phyloP scores from a whole-genome alignment of 2,888 invertebrate genomes.

The Anorthoa munda region DNA sequence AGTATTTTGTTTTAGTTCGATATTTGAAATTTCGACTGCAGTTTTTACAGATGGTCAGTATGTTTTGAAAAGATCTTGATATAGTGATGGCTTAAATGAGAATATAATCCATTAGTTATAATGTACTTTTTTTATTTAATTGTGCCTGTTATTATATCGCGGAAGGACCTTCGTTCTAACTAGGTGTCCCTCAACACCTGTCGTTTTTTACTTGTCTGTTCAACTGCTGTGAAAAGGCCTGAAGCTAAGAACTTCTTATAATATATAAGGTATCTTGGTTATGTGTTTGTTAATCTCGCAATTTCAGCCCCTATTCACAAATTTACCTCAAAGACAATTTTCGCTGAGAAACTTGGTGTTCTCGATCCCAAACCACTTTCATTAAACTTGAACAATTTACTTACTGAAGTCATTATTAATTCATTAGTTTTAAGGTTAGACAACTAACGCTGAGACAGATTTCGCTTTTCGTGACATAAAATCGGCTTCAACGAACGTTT shows the following conservation, averaged over 20 bases:
- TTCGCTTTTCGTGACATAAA: conserved; percentile 33
- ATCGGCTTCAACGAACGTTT: conserved; percentile 7
- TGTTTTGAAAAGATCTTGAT: too few species aligned
- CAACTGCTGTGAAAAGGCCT: too few species aligned
- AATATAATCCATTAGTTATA: too few species aligned
- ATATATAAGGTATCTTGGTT: not conserved
- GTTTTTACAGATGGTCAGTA: too few species aligned
- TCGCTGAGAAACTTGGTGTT: conserved; percentile 12
- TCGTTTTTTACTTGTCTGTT: too few species aligned
- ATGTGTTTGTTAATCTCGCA: conserved; percentile 1
- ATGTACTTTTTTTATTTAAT: too few species aligned
- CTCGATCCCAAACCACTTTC: conserved; percentile 13
- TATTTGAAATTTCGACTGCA: too few species aligned
- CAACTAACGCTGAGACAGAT: conserved; percentile 24
- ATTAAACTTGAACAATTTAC: conserved; percentile 42
- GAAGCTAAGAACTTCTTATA: not conserved
- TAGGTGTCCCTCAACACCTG: too few species aligned
- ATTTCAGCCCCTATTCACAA: conserved; percentile 6
- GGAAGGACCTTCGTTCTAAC: too few species aligned
- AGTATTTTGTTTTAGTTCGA: too few species aligned
- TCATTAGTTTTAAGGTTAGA: conserved; percentile 46
- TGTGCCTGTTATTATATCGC: too few species aligned
- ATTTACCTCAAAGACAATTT: conserved; percentile 27
- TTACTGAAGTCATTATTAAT: conserved; percentile 52
- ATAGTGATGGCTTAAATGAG: too few species aligned